phyloP scores from a whole-genome alignment of 2,797 vertebrate genomes.

The Spinus olivaceus region DNA sequence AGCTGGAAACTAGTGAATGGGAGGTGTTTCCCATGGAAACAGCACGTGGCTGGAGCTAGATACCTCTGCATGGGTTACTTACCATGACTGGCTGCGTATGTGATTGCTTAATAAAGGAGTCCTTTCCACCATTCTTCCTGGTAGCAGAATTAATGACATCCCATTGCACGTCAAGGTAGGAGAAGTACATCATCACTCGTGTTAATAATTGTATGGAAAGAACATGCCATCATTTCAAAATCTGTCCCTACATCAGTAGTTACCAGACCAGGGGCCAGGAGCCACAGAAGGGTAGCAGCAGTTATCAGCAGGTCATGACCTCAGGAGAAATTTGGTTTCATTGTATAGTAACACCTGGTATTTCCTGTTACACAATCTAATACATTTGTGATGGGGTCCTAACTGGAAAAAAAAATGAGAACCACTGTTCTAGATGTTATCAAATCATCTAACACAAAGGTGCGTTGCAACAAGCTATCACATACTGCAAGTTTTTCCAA shows the following conservation, averaged over 20 bases:
- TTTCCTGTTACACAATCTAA: constrained; percentile 2
- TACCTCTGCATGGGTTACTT: not conserved
- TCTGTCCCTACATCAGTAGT: not conserved
- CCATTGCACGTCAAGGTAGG: not conserved
- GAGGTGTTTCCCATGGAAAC: not conserved
- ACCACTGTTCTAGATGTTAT: not conserved
- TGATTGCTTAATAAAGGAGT: not conserved
- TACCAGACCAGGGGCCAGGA: not conserved
- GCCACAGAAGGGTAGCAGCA: not conserved
- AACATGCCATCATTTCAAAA: not conserved
- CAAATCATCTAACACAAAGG: not conserved
- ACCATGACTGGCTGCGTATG: not conserved
- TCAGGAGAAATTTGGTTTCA: not conserved
- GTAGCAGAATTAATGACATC: not conserved
- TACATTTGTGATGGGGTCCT: not conserved
- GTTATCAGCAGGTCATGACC: not conserved
- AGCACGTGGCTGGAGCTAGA: not conserved
- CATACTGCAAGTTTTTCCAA: not conserved
- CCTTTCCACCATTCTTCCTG: not conserved
- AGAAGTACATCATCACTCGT: not conserved
- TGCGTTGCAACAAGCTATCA: not conserved
- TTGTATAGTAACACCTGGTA: not conserved
- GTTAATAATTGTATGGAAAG: not conserved
- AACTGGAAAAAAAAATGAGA: not conserved
- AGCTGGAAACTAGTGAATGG: not conserved